These are phyloP conservation scores for Fukomys damarensis DNA, from an alignment of 2,113 vertebrate genomes.

Conservation along the genomic window DNA sequence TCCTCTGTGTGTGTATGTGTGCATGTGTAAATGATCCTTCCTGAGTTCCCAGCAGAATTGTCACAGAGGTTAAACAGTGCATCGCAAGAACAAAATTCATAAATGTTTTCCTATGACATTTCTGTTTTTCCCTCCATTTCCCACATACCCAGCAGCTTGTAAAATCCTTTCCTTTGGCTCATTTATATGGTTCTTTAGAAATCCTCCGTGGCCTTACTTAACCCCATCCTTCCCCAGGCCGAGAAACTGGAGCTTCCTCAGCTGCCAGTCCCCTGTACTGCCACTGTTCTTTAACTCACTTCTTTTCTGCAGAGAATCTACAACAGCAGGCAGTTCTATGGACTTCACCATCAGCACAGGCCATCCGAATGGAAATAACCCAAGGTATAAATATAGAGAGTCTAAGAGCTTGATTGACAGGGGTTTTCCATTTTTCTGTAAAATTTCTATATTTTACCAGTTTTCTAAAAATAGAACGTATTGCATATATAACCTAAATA, in stretches of 20 bases:
- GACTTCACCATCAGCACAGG: not conserved
- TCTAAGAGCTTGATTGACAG: not conserved
- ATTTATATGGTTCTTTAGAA: not conserved
- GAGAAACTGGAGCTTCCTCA: rapidly evolving
- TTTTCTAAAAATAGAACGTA: not conserved
- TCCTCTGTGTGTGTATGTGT: too few species aligned
- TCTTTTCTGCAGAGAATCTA: not conserved
- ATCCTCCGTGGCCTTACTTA: rapidly evolving
- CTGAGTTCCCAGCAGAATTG: not conserved
- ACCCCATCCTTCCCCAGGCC: rapidly evolving
- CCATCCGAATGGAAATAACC: not conserved
- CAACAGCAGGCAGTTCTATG: not conserved
- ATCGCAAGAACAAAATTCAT: not conserved
- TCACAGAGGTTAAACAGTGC: not conserved
- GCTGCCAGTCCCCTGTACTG: rapidly evolving
- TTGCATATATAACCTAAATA: not conserved
- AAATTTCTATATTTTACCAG: not conserved
- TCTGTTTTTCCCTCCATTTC: not conserved
- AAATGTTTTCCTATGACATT: not conserved
- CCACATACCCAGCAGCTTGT: not conserved
- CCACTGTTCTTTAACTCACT: rapidly evolving
- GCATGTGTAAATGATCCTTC: not conserved
- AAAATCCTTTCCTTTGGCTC: not conserved
- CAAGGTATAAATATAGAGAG: not conserved
- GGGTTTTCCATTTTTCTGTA: not conserved